Evolutionary conservation across 1,140 invertebrate genomes (phyloP).

Genomic region (Sycobia sp.): DNA sequence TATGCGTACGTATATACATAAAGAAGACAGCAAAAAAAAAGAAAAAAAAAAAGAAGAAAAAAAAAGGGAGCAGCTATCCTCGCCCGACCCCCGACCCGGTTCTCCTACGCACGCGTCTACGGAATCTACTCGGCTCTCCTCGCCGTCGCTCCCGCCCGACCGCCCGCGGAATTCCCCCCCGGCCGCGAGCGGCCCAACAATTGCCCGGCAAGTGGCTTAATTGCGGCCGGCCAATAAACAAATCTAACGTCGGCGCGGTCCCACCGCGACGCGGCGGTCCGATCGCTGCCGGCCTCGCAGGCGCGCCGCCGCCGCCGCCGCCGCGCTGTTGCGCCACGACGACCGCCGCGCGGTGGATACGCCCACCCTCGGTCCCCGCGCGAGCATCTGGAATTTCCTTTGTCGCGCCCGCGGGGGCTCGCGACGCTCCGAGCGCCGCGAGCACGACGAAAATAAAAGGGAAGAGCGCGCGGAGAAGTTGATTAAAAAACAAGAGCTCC

Average conservation of each 20-base stretch:
- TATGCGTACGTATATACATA: too few species aligned
- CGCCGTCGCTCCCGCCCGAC: slow-evolving; percentile 31
- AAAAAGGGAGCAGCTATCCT: too few species aligned
- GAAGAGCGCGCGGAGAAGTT: too few species aligned
- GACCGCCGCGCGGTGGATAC: too few species aligned
- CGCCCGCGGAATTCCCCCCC: slow-evolving; percentile 61
- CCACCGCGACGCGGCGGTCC: slow-evolving; percentile 30
- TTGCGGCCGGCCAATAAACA: slow-evolving; percentile 64
- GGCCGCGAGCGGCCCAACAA: slow-evolving; percentile 64
- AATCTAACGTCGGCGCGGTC: slow-evolving; percentile 44
- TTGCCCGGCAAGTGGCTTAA: slow-evolving; percentile 64
- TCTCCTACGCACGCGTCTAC: slow-evolving; percentile 34
- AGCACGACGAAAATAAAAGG: too few species aligned
- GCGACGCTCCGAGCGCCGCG: background rate
- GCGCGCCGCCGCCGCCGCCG: background rate
- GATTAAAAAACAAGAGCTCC: too few species aligned
- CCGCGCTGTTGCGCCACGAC: too few species aligned
- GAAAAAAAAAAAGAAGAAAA: too few species aligned
- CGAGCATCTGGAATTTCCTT: slow-evolving; percentile 23
- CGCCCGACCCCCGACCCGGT: slow-evolving; percentile 49
- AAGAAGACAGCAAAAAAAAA: too few species aligned
- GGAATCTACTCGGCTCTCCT: background rate
- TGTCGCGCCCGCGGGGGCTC: background rate
- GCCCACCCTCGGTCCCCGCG: too few species aligned
- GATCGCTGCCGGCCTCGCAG: background rate